phyloP scores from a whole-genome alignment of 2,888 invertebrate species.

The Trichopoda pennipes region DNA sequence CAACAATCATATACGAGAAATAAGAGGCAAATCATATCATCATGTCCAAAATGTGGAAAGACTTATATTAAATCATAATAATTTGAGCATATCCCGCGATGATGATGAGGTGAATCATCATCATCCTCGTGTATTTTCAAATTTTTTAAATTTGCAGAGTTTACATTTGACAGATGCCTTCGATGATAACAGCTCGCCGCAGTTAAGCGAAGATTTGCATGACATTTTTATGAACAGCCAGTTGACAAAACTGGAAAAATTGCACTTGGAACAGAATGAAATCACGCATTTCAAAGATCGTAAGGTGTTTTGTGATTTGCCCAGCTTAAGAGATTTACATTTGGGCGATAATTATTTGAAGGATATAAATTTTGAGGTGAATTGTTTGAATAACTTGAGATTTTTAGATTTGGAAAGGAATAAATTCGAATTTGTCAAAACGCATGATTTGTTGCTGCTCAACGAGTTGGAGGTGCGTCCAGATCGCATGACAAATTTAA shows the following conservation, averaged over 20 bases:
- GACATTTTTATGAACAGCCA: conserved; percentile 87
- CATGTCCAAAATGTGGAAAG: conserved; percentile 86
- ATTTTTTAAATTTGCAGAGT: conserved; percentile 86
- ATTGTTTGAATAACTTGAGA: conserved; percentile 85
- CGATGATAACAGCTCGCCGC: conserved; percentile 84
- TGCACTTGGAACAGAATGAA: conserved; percentile 89
- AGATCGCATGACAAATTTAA: conserved; percentile 81
- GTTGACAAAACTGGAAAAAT: conserved; percentile 84
- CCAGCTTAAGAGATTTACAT: conserved; percentile 85
- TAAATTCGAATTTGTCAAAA: conserved; percentile 83
- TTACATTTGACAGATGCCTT: conserved; percentile 89
- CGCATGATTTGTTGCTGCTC: conserved; percentile 83
- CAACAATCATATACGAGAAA: conserved; percentile 86
- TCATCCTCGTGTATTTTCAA: conserved; percentile 87
- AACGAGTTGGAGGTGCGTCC: conserved; percentile 82
- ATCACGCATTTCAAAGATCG: conserved; percentile 85
- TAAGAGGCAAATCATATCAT: conserved; percentile 88
- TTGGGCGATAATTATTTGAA: conserved; percentile 85
- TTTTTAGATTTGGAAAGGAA: conserved; percentile 87
- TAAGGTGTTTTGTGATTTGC: conserved; percentile 87
- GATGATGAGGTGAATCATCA: conserved; percentile 83
- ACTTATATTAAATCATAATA: conserved; percentile 87
- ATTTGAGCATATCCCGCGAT: conserved; percentile 84
- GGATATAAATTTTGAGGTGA: conserved; percentile 85
- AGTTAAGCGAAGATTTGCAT: conserved; percentile 85